Evolutionary conservation across 2,888 invertebrate genomes (phyloP).

Genomic region (Opisthograptis luteolata): DNA sequence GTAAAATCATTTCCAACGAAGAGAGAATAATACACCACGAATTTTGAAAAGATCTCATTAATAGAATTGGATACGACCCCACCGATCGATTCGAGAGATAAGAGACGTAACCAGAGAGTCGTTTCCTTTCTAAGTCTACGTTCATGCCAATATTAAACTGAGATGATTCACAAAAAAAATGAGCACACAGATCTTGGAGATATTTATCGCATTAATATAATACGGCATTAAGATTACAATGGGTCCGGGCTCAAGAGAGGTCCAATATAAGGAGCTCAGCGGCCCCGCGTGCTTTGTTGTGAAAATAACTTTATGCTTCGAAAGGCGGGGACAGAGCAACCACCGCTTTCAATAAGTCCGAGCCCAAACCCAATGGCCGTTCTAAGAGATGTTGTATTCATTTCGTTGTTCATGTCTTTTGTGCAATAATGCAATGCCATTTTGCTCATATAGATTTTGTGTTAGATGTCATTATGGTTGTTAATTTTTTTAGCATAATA

Average conservation of each 20-base stretch:
- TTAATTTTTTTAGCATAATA: too few relatives aligned
- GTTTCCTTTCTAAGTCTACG: constrained; percentile 56
- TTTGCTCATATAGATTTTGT: constrained; percentile 45
- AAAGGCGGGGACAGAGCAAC: constrained; percentile 72
- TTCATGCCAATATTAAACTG: constrained; percentile 72
- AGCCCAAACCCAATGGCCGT: constrained; percentile 74
- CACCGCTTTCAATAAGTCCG: constrained; percentile 77
- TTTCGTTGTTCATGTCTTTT: constrained; percentile 69
- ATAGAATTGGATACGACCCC: constrained; percentile 70
- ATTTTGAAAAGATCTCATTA: constrained; percentile 60
- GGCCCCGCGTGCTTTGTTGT: constrained; percentile 78
- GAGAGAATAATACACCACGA: constrained; percentile 44
- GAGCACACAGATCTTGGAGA: constrained; percentile 70
- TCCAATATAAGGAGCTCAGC: constrained; percentile 81
- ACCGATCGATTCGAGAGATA: constrained; percentile 65
- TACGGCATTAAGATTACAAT: constrained; percentile 83
- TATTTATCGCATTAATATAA: constrained; percentile 84
- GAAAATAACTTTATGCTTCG: constrained; percentile 81
- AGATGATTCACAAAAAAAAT: constrained; percentile 71
- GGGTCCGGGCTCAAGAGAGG: constrained; percentile 79
- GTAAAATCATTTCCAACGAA: constrained; percentile 27
- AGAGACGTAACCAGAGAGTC: constrained; percentile 66
- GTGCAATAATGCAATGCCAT: constrained; percentile 71
- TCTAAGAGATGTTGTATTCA: constrained; percentile 63
- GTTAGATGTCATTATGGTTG: constrained; percentile 34